phyloP scores from a whole-genome alignment of 35 echinoderm and acorn worm genomes.

The Anneissia japonica region DNA sequence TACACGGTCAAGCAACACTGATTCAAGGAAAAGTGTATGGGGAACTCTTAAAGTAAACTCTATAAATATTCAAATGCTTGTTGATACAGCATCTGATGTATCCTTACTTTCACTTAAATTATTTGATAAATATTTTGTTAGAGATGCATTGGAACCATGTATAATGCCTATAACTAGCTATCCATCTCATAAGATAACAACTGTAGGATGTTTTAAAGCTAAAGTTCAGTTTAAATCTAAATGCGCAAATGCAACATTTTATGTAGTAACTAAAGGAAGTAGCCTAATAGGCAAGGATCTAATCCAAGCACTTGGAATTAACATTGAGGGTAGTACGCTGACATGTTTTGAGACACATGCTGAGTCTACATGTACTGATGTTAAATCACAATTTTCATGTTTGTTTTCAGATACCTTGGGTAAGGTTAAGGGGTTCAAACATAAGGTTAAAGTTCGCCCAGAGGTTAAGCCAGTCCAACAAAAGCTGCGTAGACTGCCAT shows the following conservation, averaged over 20 bases:
- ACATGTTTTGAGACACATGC: not conserved
- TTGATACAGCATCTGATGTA: constrained; percentile 24
- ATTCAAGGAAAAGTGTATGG: not conserved
- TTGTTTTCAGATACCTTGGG: not conserved
- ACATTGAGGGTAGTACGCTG: constrained; percentile 15
- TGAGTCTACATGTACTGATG: not conserved
- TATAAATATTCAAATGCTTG: not conserved
- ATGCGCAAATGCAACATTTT: not conserved
- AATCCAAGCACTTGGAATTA: constrained; percentile 13
- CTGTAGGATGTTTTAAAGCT: not conserved
- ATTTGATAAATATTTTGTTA: constrained; percentile 18
- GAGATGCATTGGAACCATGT: not conserved
- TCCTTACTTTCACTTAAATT: not conserved
- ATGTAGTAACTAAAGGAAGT: not conserved
- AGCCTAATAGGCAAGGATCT: constrained; percentile 16
- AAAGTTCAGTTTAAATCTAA: not conserved
- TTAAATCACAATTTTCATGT: not conserved
- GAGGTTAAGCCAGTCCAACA: constrained; percentile 34
- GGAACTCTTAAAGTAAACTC: not conserved
- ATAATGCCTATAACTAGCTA: not conserved
- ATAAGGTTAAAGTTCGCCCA: constrained; percentile 5
- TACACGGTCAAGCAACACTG: not conserved
- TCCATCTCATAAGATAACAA: not conserved
- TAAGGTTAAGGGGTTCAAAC: not conserved
- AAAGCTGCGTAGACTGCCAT: constrained; percentile 30